Conservation (phyloP, 2,888 invertebrate genomes). For the Iselma pallidipennis region DNA sequence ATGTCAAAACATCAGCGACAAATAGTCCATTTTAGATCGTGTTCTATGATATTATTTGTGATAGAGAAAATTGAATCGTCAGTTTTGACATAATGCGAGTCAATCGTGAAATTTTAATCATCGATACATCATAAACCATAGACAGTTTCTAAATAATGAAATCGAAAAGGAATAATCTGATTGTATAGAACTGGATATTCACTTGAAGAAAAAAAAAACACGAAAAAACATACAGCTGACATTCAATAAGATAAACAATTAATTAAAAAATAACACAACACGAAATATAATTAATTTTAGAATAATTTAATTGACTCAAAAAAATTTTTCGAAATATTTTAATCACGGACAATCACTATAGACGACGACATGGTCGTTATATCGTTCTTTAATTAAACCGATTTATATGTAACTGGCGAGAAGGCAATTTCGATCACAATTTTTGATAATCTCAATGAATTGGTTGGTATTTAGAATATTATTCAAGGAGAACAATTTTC, state of each 20-base stretch:
- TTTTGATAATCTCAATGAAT: neutral
- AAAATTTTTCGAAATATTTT: neutral
- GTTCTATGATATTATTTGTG: constrained; percentile 26
- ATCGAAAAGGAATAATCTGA: constrained; percentile 8
- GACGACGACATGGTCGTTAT: constrained; percentile 2
- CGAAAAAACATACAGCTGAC: constrained; percentile 19
- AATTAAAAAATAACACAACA: constrained; percentile 19
- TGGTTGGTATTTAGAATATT: neutral
- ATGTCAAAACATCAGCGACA: constrained; percentile 35
- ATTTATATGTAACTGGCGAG: constrained; percentile 7
- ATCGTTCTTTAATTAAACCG: constrained; percentile 23
- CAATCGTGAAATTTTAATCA: constrained; percentile 34
- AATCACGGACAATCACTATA: constrained; percentile 8
- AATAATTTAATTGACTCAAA: constrained; percentile 22
- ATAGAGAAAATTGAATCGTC: constrained; percentile 37
- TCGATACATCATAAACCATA: constrained; percentile 32
- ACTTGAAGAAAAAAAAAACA: no score
- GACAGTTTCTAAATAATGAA: constrained; percentile 25
- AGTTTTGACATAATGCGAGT: constrained; percentile 35
- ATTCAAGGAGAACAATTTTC: neutral
- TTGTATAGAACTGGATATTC: constrained; percentile 5
- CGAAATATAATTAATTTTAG: constrained; percentile 15
- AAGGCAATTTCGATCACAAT: neutral
- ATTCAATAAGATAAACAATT: constrained; percentile 25
- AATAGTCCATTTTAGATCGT: constrained; percentile 33